Evolutionary conservation across 2,113 vertebrate species (phyloP), one percentile per base, ranked within the genome.

Genomic region (Triplophysa rosa): DNA sequence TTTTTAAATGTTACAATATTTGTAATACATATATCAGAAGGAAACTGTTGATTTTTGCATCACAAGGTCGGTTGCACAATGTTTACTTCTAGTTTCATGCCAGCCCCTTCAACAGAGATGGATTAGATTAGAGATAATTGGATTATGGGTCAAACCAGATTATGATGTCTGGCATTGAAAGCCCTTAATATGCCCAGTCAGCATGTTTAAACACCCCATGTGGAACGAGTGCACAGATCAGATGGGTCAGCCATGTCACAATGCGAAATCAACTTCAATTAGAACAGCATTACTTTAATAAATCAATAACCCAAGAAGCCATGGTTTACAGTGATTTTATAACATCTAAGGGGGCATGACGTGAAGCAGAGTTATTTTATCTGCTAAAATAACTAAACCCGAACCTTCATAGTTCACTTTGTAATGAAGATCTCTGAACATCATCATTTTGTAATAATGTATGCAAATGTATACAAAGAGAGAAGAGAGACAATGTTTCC

Each of bases 111-210:
- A 29, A 68, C 61, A 45, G 10, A 24, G 26, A 21, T 16, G 26
- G 67, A 54, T 65, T 63, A 80, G 83, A 87, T 88, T 88, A 87
- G 78, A 80, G 63, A 79, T 80, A 70, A 71, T 37, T 45, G 83
- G 89, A 90, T 90, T 89, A 90, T 72, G 45, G 71, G 52, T 63
- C 45, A 26, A 54, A 33, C 19, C 78, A 80, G 83, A 76, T 79
- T 66, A 79, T 70, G 73, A 74, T 52, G 83, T 84, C 80, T 83
- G 77, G 59, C 45, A 87, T 78, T 82, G 49, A 47, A 54, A 81
- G 82, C 77, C 82, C 84, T 74, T 40, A 26, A 61, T 5, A 69
- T 83, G 80, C 72, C 68, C 59, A 80, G 76, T 89, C 80, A 89
- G 84, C 85, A 80, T 21, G 45, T 47, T 49, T 77, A 82, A 45